Base-by-base conservation (phyloP, 2,888 invertebrate species). In the Dermolepida albohirtum region DNA sequence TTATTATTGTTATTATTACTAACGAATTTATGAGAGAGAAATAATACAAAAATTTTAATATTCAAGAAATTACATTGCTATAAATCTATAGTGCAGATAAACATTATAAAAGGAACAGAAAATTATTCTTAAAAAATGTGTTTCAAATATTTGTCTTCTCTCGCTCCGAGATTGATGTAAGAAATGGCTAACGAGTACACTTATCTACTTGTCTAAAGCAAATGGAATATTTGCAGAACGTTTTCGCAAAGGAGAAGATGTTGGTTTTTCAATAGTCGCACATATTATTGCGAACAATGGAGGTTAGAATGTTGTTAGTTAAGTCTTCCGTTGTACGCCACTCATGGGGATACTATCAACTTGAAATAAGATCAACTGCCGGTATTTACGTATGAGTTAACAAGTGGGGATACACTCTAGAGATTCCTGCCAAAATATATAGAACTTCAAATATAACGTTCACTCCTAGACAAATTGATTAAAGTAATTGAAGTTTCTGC, bases 321-420 rank as follows among this genome's bases (percentile, higher is more conserved):
- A 51, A 64, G 51, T 50, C 67, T 67, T 70, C 57, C 66, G 54
- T 62, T 41, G 63, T 34, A 67, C 52, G 65, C 63, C 65, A 62
- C 68, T 63, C 69, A 17, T 29, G 65, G 62, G 69, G 51, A 57
- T 70, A 55, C 52, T 44, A 64, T 34, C 52, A 59, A 72, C 63
- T 68, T 68, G 67, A 55, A 64, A 54, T 39, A 64, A 70, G 66
- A 70, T 70, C 68, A 55, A 43, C 64, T 49, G 49, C 22, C 66
- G 50, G 64, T 70, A 72, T 72, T 70, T 72, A 70, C 72, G 70
- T 72, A 67, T 54, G 67, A 69, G 62, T 64, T 72, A 72, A 72
- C 70, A 70, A 72, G 70, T 70, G 70, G 70, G 62, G 65, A 70
- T 59, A 49, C 68, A 65, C 70, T 62, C 29, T 16, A 44, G 65